A percentile compares a stretch with the other conserved stretches of the same genome.
Conservation (phyloP, 2,797 vertebrate genomes). For the Mormyrus hasselquistii region DNA sequence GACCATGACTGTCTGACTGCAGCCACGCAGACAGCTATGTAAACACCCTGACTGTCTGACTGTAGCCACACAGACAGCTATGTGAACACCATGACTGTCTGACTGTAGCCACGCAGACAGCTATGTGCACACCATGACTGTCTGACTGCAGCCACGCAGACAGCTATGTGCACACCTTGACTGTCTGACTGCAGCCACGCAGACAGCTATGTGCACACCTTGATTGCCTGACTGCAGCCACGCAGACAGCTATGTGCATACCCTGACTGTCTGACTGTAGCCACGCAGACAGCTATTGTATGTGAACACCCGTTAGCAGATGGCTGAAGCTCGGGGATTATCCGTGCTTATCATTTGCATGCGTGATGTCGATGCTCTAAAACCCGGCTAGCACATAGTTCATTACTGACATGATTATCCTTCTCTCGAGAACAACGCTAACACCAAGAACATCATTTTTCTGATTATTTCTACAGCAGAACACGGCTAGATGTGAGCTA, state of each 20-base stretch:
- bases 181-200: too few species aligned
- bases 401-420: constrained; percentile 30
- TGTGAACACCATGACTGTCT: constrained; percentile 18
- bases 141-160: constrained; percentile 35
- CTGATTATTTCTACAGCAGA: constrained; percentile 32
- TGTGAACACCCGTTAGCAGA: neutral
- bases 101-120: neutral
- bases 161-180: constrained; percentile 34
- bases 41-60: neutral
- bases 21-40: too few species aligned
- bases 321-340: neutral
- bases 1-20: too few species aligned
- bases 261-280: too few species aligned
- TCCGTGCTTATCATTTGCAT: neutral
- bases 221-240: constrained; percentile 23
- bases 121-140: neutral
- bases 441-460: neutral
- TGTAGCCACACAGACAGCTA: constrained; percentile 43
- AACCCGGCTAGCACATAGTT: neutral
- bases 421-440: constrained; percentile 7
- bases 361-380: neutral
- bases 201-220: neutral
- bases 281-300: too few species aligned
- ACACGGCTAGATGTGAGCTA: constrained; percentile 21
- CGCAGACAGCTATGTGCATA: constrained; percentile 44